Evolutionary conservation across 2,797 vertebrate species (phyloP).

Genomic region (Lerista edwardsae): DNA sequence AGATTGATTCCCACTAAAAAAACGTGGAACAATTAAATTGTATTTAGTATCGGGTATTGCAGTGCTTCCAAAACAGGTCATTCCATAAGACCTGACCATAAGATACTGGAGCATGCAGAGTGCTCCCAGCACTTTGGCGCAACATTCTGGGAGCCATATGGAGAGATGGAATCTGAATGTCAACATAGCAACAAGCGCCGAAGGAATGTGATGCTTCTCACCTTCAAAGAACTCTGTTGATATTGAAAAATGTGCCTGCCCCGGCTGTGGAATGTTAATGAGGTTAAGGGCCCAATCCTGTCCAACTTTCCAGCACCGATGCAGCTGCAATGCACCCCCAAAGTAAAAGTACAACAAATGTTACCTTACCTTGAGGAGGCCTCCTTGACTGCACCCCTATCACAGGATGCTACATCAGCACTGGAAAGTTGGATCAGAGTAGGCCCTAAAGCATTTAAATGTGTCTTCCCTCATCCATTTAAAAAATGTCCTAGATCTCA

Average conservation of each 20-base stretch:
- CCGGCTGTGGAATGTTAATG: conserved; percentile 5
- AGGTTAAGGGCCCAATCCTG: neutral
- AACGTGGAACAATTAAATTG: neutral
- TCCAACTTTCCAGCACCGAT: too few relatives aligned
- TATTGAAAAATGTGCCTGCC: conserved; percentile 26
- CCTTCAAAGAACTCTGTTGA: conserved; percentile 45
- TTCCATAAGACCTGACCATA: fast-evolving
- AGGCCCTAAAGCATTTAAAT: conserved; percentile 9
- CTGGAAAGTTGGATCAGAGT: too few relatives aligned
- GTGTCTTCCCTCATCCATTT: too few relatives aligned
- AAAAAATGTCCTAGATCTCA: too few relatives aligned
- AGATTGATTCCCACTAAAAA: neutral
- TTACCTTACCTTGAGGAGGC: too few relatives aligned
- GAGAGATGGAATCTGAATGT: neutral
- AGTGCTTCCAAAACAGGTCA: neutral
- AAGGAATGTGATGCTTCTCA: conserved; percentile 15
- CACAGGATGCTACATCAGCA: too few relatives aligned
- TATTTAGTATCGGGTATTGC: neutral
- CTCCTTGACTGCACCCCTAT: too few relatives aligned
- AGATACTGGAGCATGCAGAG: neutral
- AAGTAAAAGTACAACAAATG: too few relatives aligned
- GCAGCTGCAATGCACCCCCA: too few relatives aligned
- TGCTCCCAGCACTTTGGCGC: fast-evolving
- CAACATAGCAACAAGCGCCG: neutral
- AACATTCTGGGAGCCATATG: fast-evolving